A percentile compares a stretch with the other conserved stretches of the same genome.
These are phyloP conservation scores for Sinocyclocheilus maitianheensis DNA, from an alignment of 2,113 vertebrate genomes.

Conservation along the genomic window DNA sequence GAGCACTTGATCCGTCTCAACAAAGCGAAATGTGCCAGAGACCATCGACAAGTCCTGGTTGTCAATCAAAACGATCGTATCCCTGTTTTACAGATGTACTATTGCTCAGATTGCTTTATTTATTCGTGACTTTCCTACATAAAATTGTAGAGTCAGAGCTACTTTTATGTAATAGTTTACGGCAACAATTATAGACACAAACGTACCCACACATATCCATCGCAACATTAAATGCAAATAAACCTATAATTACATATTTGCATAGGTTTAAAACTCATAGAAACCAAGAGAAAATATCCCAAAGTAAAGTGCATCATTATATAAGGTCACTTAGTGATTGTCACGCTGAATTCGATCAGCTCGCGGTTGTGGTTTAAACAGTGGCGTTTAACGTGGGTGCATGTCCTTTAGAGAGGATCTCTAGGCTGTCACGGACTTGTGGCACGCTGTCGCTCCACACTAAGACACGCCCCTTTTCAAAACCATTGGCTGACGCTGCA, in stretches of 20 bases:
- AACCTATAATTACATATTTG: background rate
- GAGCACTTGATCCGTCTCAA: slow-evolving; percentile 4
- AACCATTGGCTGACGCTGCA: slow-evolving; percentile 37
- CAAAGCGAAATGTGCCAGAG: slow-evolving; percentile 8
- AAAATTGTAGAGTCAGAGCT: background rate
- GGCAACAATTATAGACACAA: background rate
- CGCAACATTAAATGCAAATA: background rate
- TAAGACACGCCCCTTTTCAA: slow-evolving; percentile 45
- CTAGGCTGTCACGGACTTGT: slow-evolving; percentile 39
- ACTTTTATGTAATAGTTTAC: background rate
- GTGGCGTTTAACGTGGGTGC: background rate
- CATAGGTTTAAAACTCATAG: background rate
- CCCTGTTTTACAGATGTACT: background rate
- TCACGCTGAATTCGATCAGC: background rate
- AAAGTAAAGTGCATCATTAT: background rate
- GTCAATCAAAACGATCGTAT: background rate
- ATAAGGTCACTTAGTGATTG: background rate
- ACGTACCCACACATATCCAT: too few species aligned
- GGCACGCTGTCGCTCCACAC: slow-evolving; percentile 45
- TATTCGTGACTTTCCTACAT: background rate
- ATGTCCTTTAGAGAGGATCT: slow-evolving; percentile 51
- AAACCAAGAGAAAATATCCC: background rate
- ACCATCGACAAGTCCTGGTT: background rate
- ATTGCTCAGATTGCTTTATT: background rate
- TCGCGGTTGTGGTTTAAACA: background rate